Conservation (phyloP, 1,140 invertebrate species). For the Drosophila kurseongensis region DNA sequence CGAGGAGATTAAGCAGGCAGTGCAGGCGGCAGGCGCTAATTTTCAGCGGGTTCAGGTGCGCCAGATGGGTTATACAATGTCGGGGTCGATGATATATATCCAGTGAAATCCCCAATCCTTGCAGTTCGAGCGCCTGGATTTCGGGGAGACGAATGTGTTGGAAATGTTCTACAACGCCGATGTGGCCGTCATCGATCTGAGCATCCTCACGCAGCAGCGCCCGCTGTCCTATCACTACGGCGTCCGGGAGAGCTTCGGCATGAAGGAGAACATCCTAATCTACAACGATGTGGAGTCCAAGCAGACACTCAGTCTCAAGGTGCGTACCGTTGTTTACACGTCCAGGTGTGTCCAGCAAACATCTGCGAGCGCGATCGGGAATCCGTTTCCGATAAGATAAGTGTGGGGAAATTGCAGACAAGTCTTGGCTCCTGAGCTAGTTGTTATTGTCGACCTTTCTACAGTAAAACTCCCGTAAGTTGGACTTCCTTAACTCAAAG, state of each 20-base stretch:
- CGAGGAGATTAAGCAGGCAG: constrained; percentile 93
- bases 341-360: constrained; percentile 34
- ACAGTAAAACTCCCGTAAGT: not conserved
- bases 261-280: constrained; percentile 98
- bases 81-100: not conserved
- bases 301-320: constrained; percentile 93
- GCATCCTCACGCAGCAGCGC: constrained; percentile 94
- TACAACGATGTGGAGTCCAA: constrained; percentile 96
- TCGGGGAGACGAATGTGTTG: constrained; percentile 93
- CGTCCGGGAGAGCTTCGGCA: constrained; percentile 98
- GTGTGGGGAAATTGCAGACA: constrained; percentile 47
- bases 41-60: constrained; percentile 92
- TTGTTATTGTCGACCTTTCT: constrained; percentile 42
- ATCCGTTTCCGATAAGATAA: constrained; percentile 69
- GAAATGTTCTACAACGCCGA: constrained; percentile 98
- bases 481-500: not conserved
- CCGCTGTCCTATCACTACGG: constrained; percentile 98
- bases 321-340: constrained; percentile 81
- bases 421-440: constrained; percentile 19
- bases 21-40: constrained; percentile 91
- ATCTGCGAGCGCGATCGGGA: constrained; percentile 62
- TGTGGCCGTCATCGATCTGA: constrained; percentile 98
- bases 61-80: constrained; percentile 48
- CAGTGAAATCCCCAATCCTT: constrained; percentile 4
- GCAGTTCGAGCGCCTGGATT: constrained; percentile 94